A percentile compares a stretch with the other conserved stretches of the same genome.
phyloP scores from a whole-genome alignment of 2,113 vertebrate species.

The Phoenicopterus ruber region DNA sequence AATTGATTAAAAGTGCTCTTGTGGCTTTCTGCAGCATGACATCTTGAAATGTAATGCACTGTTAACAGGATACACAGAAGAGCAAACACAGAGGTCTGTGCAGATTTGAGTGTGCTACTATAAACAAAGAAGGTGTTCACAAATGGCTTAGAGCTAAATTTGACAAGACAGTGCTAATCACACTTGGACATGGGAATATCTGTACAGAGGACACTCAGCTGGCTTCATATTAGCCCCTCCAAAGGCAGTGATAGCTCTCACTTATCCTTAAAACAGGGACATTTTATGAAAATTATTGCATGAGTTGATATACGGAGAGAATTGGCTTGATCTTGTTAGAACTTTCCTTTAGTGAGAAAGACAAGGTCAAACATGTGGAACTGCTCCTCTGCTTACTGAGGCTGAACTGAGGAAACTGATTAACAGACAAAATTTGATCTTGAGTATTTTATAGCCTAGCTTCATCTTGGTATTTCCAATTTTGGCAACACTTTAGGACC shows the following conservation, averaged over 20 bases:
- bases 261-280: background rate
- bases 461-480: background rate
- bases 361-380: background rate
- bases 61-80: conserved; percentile 60
- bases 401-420: background rate
- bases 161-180: conserved; percentile 77
- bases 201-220: conserved; percentile 49
- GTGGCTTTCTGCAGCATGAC: background rate
- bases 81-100: conserved; percentile 48
- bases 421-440: background rate
- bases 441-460: background rate
- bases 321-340: background rate
- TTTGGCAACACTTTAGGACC: background rate
- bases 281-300: background rate
- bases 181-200: conserved; percentile 76
- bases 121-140: conserved; percentile 76
- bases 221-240: background rate
- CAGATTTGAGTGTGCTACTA: conserved; percentile 68
- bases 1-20: background rate
- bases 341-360: background rate
- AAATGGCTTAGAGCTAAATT: conserved; percentile 81
- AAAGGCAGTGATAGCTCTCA: background rate
- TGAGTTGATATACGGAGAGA: background rate
- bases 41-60: background rate
- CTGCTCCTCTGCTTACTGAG: background rate